A percentile compares a stretch with the other conserved stretches of the same genome.
phyloP scores from a whole-genome alignment of 2,888 invertebrate species.

The Hydroisotoma schaefferi region DNA sequence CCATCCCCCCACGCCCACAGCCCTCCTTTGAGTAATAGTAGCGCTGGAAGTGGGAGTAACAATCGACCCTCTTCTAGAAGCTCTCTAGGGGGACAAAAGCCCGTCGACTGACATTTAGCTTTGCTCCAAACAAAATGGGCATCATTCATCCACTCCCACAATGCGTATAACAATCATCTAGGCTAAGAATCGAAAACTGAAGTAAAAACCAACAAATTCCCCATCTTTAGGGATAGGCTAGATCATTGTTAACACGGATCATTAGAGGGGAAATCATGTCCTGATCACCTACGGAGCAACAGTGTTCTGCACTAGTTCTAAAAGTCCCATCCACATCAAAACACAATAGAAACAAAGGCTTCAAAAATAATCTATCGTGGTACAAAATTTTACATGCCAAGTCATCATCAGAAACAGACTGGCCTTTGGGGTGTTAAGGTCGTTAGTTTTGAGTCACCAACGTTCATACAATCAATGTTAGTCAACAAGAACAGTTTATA shows the following conservation, averaged over 20 bases:
- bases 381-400: too few relatives aligned
- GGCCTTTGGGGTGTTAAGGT: too few relatives aligned
- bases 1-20: conserved; percentile 30
- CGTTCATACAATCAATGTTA: conserved; percentile 1
- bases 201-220: too few relatives aligned
- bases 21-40: conserved; percentile 42
- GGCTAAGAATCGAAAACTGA: conserved; percentile 40
- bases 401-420: conserved; percentile 9
- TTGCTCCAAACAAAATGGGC: conserved; percentile 49
- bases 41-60: conserved; percentile 40
- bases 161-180: conserved; percentile 46
- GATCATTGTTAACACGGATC: too few relatives aligned
- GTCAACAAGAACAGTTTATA: background rate
- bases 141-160: conserved; percentile 48
- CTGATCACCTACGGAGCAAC: too few relatives aligned
- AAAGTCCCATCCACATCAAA: too few relatives aligned
- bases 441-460: conserved; percentile 5
- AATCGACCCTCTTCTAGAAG: conserved; percentile 48
- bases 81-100: conserved; percentile 42
- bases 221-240: too few relatives aligned
- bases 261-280: too few relatives aligned
- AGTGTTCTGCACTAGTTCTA: too few relatives aligned
- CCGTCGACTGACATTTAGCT: conserved; percentile 49
- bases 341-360: too few relatives aligned
- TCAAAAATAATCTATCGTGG: too few relatives aligned